Conservation (phyloP, 2,113 vertebrate genomes). For the Orientallactaga bullata region DNA sequence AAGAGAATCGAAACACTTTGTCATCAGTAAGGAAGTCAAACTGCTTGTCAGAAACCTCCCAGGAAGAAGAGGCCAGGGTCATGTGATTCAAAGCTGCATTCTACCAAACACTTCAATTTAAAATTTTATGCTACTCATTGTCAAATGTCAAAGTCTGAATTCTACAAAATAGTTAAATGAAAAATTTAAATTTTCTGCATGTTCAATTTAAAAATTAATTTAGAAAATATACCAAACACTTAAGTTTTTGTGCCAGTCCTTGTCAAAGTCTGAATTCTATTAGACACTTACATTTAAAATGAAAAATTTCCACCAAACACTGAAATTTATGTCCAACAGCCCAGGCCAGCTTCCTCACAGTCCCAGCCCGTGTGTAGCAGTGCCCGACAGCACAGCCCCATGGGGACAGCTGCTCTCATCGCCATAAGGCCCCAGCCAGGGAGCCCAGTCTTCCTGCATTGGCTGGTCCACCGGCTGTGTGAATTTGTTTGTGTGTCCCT, state of each 20-base stretch:
- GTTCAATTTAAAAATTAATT: too few relatives aligned
- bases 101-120: background rate
- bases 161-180: too few relatives aligned
- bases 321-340: too few relatives aligned
- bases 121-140: too few relatives aligned
- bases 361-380: too few relatives aligned
- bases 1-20: background rate
- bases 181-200: too few relatives aligned
- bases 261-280: background rate
- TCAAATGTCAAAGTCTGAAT: too few relatives aligned
- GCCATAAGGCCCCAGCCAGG: background rate
- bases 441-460: background rate
- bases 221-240: too few relatives aligned
- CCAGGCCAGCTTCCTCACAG: too few relatives aligned
- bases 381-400: background rate
- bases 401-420: too few relatives aligned
- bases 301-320: background rate
- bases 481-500: background rate
- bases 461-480: background rate
- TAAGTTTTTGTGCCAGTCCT: too few relatives aligned
- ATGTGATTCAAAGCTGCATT: background rate
- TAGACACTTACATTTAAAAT: background rate
- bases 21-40: background rate
- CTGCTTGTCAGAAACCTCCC: background rate
- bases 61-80: background rate